Evolutionary conservation across 2,888 invertebrate genomes (phyloP), one percentile per base, ranked within the genome.

Genomic region (Drosophila meridiana): DNA sequence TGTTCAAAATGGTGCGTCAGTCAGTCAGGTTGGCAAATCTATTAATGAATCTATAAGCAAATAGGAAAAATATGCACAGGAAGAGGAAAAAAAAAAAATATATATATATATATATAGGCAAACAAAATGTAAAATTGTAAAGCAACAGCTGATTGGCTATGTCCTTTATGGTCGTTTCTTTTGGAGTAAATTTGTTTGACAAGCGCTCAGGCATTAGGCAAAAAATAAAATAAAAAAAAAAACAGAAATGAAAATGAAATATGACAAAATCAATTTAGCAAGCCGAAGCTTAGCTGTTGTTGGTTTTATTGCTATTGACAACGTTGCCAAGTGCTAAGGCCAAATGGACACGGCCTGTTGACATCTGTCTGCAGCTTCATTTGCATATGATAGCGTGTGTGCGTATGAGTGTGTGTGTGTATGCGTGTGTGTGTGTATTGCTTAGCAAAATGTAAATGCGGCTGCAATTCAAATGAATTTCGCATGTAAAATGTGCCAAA

Each of bases 381-480:
- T 69, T 79, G 61, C 82, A 80, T 76, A 70, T 32, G 42, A n/a
- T 28, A n/a, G 11, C 36, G 14, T 8, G 36, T 9, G 38, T 38
- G 55, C 6, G 53, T 36, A 4, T 13, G 14, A 14, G 6, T 3
- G 26, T 52, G 13, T 13, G 36, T 20, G 20, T 13, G 7, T 13
- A 28, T 7, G 47, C 53, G 48, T 76, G 53, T 63, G 48, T 48
- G 62, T 73, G 52, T 71, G 55, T 67, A 59, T 56, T 32, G 34
- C 42, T 60, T 53, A 52, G 38, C 42, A 60, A 75, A 70, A 80
- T 82, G 83, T 76, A 84, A 82, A 82, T 89, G 76, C 40, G 75
- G 40, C 73, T 70, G 80, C 82, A 87, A 83, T 89, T 78, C 59
- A 83, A 88, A 89, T 87, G 86, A 83, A 83, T 88, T 86, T 87